Base-by-base conservation (phyloP, 1,140 invertebrate species). In the Bathynomus jamesi region DNA sequence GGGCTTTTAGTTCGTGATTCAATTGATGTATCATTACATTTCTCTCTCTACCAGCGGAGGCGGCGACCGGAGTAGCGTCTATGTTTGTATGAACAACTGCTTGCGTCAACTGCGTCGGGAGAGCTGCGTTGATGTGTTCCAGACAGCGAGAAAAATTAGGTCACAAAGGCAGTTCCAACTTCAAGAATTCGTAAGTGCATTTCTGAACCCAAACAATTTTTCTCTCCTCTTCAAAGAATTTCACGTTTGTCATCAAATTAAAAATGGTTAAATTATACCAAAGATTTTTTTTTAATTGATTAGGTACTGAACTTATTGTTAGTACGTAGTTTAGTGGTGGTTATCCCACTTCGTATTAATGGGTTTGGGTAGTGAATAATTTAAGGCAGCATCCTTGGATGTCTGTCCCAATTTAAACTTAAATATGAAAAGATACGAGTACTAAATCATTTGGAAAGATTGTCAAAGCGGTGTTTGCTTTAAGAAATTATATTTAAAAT, bases 51-150 rank as follows among this genome's bases (percentile, higher is more conserved):
- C 24, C 79, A 89, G 88, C 79, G 84, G 86, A 77, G 93, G 93
- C 61, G 91, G 92, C 11, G 91, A 94, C 81, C 86, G 93, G 77
- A 93, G 91, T 82, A 91, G 91, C 24, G 90, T 95, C 84, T 94
- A 94, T 82, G 91, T 94, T 69, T 90, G 90, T 27, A 85, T 95
- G 73, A 91, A 90, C 81, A 90, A 93, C 79, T 84, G 95, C 61
- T 88, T 94, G 53, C 88, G 91, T 80, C 92, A 95, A 80, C 83
- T 94, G 73, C 85, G 89, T 71, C 87, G 87, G 25, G 93, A 95
- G 81, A 89, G 89, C 71, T 86, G 91, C 77, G 89, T 94, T 27
- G 93, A 95, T 83, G 89, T 95, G 74, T 92, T 92, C 81, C 90
- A 90, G 74, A 89, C 88, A 28, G 89, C 89, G 72, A 85, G 93